Base-by-base conservation (phyloP, 2,113 vertebrate species). In the Odontesthes bonariensis region DNA sequence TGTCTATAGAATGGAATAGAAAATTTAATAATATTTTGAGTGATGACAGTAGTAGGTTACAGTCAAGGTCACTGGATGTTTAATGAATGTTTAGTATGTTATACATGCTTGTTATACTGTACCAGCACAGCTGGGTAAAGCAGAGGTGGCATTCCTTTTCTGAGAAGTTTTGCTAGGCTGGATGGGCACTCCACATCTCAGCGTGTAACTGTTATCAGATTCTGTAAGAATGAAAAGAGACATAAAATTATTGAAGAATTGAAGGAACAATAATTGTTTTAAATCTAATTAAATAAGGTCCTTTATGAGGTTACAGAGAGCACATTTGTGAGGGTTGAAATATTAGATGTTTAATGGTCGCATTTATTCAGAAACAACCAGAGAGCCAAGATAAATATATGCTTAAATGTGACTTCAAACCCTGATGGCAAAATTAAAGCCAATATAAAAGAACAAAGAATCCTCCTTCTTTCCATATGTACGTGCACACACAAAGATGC, bases 131-230 rank as follows among this genome's bases (percentile, higher is more conserved):
- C 89, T 87, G n/a, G 86, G 91, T 40, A 91, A 47, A 51, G 92
- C 85, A 40, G 93, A 31, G 0, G 95, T 98, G 6, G 69, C 4
- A 0, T 96, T 97, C 80, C 84, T 96, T 67, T 94, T 95, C 67
- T 90, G 95, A 1, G 75, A 91, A 0, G 70, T 81, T 92, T 95
- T 98, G 85, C 93, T 91, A 35, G 94, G 89, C 62, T 96, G 96
- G n/a, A 94, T 67, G 0, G 96, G 96, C 6, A 96, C 53, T 0
- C 97, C 98, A 0, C 98, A 99, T 91, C 96, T 98, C 80, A 99
- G 91, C 0, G 95, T 91, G 87, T 98, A 99, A 89, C 96, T 97
- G 91, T 94, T 97, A 78, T 98, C 97, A 0, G 96, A 96, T 85
- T 97, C 97, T 99, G 92, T 8, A 57, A 79, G 57, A 64, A 23